Evolutionary conservation across 1,140 invertebrate species (phyloP).

Genomic region (Manduca sexta): DNA sequence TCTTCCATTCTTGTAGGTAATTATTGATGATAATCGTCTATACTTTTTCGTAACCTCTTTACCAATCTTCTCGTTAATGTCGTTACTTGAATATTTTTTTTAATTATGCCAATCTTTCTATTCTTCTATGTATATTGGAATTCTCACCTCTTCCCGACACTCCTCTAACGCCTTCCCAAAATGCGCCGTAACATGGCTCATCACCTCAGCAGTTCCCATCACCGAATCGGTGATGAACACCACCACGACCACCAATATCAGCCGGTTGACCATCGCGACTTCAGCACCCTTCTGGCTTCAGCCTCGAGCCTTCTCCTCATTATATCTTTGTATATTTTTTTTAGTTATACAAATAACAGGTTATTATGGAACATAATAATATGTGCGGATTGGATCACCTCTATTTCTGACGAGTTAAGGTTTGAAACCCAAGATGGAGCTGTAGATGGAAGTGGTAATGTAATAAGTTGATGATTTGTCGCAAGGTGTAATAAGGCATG

Average conservation of each 20-base stretch:
- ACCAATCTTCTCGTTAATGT: no score
- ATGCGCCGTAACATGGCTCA: slow-evolving; percentile 63
- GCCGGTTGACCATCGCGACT: neutral
- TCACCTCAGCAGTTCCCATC: slow-evolving; percentile 44
- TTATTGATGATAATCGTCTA: no score
- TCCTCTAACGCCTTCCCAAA: slow-evolving; percentile 59
- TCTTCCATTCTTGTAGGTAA: no score
- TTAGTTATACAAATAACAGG: slow-evolving; percentile 17
- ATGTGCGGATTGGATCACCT: neutral
- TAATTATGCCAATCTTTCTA: no score
- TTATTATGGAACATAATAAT: slow-evolving; percentile 10
- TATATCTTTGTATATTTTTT: slow-evolving; percentile 19
- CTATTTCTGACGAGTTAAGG: slow-evolving; percentile 10
- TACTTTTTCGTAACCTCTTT: no score
- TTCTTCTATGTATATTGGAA: no score
- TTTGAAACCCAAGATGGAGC: neutral
- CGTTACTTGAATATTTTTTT: no score
- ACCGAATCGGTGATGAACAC: slow-evolving; percentile 15
- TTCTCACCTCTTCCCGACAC: slow-evolving; percentile 55
- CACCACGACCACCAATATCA: slow-evolving; percentile 13
- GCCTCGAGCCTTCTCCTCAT: neutral
- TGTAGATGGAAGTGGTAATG: neutral
- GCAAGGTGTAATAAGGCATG: slow-evolving; percentile 12
- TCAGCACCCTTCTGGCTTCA: no score
- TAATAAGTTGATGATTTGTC: slow-evolving; percentile 9